These are phyloP conservation scores for Megaleporinus macrocephalus DNA, from an alignment of 2,113 vertebrate species.

Conservation along the genomic window DNA sequence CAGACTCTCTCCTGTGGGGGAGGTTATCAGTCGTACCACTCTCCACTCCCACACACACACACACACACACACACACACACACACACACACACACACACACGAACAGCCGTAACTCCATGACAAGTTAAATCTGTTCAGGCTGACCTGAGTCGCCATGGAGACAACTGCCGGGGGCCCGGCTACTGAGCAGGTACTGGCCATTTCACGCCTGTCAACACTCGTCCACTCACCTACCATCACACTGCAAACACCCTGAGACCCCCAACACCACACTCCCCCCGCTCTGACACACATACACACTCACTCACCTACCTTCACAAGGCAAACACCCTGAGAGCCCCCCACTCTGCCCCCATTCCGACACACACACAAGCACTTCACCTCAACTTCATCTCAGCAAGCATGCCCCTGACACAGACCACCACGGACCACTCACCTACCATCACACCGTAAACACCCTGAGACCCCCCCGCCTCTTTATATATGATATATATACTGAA, in stretches of 20 bases:
- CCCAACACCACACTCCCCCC: neutral
- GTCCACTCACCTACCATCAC: constrained; percentile 29
- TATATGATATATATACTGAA: no score
- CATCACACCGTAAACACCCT: neutral
- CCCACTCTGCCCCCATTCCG: no score
- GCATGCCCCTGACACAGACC: no score
- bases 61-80: constrained; percentile 9
- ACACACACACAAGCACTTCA: no score
- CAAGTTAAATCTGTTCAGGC: constrained; percentile 53
- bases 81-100: constrained; percentile 51
- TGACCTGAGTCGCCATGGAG: constrained; percentile 57
- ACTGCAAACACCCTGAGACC: no score
- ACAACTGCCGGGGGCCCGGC: constrained; percentile 55
- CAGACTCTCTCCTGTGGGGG: neutral
- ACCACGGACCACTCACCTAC: no score
- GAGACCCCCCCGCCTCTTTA: neutral
- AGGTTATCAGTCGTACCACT: neutral
- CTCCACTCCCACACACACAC: neutral
- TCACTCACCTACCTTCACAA: neutral
- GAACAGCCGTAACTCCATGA: constrained; percentile 63
- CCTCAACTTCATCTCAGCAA: no score
- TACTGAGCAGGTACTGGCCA: constrained; percentile 73
- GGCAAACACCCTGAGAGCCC: no score
- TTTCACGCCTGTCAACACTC: constrained; percentile 72
- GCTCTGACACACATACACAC: neutral